Percentiles rank a stretch among this genome's conserved stretches.
phyloP scores from a whole-genome alignment of 1,140 invertebrate species.

The Habropoda laboriosa region DNA sequence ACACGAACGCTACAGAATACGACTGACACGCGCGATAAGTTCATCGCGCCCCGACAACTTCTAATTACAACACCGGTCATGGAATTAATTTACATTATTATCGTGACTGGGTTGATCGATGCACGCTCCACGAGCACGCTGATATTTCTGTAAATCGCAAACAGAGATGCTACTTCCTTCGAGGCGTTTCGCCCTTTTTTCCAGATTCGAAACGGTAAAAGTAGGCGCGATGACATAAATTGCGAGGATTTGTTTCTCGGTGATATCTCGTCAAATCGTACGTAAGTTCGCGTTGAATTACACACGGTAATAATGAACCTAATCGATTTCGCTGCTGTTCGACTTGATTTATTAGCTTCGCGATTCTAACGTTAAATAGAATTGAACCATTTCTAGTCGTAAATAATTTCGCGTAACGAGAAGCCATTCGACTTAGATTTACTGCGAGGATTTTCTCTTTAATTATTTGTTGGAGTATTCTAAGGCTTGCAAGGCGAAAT shows the following conservation, averaged over 20 bases:
- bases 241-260: neutral
- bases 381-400: neutral
- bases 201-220: neutral
- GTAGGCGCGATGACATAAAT: neutral
- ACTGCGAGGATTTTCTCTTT: neutral
- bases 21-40: constrained; percentile 3
- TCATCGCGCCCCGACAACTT: neutral
- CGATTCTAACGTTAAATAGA: neutral
- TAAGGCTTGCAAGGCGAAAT: too few species aligned
- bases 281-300: neutral
- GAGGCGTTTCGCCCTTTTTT: neutral
- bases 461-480: neutral
- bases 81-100: constrained; percentile 18
- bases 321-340: neutral
- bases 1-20: neutral
- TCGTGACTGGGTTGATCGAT: too few species aligned
- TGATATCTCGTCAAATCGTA: neutral
- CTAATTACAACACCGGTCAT: constrained; percentile 7
- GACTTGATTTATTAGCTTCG: neutral
- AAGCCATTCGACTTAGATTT: neutral
- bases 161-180: neutral
- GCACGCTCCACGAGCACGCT: neutral
- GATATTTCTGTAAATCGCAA: neutral
- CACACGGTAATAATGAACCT: neutral
- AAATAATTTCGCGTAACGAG: neutral